Evolutionary conservation across 2,113 vertebrate genomes (phyloP).

Genomic region (Alligator sinensis): DNA sequence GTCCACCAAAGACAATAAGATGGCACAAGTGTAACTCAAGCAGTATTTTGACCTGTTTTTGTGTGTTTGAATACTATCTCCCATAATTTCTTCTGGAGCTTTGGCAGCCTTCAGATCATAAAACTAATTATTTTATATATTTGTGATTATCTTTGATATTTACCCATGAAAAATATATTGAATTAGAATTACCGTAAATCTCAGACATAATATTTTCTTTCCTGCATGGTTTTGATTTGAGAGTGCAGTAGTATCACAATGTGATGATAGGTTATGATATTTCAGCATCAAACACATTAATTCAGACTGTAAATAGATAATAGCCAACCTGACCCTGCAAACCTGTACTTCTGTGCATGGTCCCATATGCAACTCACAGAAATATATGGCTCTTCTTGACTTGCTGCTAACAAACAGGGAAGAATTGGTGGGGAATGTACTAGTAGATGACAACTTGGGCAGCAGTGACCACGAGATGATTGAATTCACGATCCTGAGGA

Average conservation of each 20-base stretch:
- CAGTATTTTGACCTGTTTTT: not conserved
- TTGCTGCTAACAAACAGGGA: too few relatives aligned
- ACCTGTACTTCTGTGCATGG: not conserved
- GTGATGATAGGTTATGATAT: not conserved
- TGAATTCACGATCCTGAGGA: too few relatives aligned
- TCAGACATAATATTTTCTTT: not conserved
- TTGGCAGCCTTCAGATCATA: not conserved
- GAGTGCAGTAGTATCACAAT: not conserved
- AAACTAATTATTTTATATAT: not conserved
- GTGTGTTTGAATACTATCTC: not conserved
- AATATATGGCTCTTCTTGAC: not conserved
- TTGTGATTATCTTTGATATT: not conserved
- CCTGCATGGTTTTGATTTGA: not conserved
- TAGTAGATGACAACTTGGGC: too few relatives aligned
- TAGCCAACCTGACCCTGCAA: not conserved
- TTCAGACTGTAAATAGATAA: constrained; percentile 6
- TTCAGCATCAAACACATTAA: not conserved
- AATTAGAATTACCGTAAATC: not conserved
- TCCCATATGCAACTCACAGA: not conserved
- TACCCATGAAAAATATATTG: not conserved
- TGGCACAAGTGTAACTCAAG: not conserved
- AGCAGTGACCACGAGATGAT: too few relatives aligned
- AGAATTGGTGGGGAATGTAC: too few relatives aligned
- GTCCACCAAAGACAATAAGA: not conserved
- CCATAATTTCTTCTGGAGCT: not conserved